These are phyloP conservation scores for Atherinosoma microstoma DNA, from an alignment of 2,797 vertebrate genomes.

Conservation along the genomic window DNA sequence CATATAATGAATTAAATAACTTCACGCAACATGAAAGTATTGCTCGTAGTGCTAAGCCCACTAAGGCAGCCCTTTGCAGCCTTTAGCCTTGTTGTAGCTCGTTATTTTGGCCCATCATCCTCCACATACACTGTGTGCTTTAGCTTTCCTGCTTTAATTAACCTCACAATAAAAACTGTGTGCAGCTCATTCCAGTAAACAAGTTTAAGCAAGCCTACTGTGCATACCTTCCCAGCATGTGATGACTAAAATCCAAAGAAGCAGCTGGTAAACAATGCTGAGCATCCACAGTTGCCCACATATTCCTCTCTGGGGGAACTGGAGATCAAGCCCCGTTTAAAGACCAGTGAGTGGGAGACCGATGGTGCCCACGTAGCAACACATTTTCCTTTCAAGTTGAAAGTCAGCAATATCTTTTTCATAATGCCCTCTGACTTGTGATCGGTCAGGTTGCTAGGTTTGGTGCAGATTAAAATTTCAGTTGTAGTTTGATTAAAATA, in stretches of 20 bases:
- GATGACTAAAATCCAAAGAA: slow-evolving; percentile 10
- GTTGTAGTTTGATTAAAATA: too few relatives aligned
- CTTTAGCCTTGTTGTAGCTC: slow-evolving; percentile 29
- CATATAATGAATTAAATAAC: slow-evolving; percentile 17
- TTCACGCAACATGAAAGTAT: slow-evolving; percentile 7
- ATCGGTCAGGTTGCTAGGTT: background rate
- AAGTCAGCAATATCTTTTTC: background rate
- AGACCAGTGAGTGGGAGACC: background rate
- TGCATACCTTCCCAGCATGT: background rate
- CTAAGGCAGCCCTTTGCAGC: slow-evolving; percentile 14
- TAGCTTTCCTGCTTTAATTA: slow-evolving; percentile 44
- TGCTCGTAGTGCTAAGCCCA: slow-evolving; percentile 13
- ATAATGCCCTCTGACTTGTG: background rate
- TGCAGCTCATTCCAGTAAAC: slow-evolving; percentile 27
- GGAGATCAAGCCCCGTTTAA: background rate
- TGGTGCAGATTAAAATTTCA: too few relatives aligned
- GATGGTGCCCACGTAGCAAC: background rate
- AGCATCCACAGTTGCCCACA: background rate
- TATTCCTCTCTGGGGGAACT: slow-evolving; percentile 6
- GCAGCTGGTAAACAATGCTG: slow-evolving; percentile 15
- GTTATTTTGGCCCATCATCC: slow-evolving; percentile 43
- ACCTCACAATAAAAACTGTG: slow-evolving; percentile 18
- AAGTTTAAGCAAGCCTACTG: slow-evolving; percentile 10
- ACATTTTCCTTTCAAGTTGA: background rate
- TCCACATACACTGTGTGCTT: slow-evolving; percentile 3